phyloP scores from a whole-genome alignment of 1,140 invertebrate genomes.

The Cyrtorhinus lividipennis region DNA sequence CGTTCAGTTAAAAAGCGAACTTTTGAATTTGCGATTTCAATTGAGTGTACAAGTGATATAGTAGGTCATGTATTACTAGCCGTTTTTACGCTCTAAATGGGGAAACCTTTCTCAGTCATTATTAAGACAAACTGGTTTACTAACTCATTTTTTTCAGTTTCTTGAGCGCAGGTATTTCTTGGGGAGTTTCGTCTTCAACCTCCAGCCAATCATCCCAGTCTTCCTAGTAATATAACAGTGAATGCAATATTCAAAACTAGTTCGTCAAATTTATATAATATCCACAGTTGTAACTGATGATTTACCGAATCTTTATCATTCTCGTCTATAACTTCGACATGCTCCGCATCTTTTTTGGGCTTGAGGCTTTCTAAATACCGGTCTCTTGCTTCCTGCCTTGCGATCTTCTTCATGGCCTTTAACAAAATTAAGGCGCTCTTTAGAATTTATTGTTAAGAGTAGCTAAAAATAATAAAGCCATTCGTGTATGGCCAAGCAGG shows the following conservation, averaged over 20 bases:
- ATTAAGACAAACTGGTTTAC: no score
- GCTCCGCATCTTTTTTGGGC: not conserved
- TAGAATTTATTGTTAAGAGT: no score
- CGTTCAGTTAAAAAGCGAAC: no score
- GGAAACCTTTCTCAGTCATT: no score
- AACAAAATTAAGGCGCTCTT: no score
- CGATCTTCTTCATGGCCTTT: not conserved
- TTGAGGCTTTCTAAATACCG: not conserved
- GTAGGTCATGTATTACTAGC: no score
- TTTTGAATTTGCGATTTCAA: no score
- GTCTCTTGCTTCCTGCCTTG: not conserved
- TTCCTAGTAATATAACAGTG: not conserved
- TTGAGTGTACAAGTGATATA: no score
- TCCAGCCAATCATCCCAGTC: not conserved
- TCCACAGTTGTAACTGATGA: not conserved
- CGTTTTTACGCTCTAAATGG: no score
- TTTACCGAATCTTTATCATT: conserved; percentile 2
- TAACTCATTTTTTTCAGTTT: not conserved
- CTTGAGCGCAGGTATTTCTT: not conserved
- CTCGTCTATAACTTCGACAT: not conserved
- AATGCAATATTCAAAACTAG: not conserved
- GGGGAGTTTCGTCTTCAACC: not conserved
- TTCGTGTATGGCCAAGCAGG: no score
- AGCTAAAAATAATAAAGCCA: no score
- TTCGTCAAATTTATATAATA: not conserved